Base-by-base conservation (phyloP, 2,797 vertebrate genomes). In the Neolamprologus multifasciatus region DNA sequence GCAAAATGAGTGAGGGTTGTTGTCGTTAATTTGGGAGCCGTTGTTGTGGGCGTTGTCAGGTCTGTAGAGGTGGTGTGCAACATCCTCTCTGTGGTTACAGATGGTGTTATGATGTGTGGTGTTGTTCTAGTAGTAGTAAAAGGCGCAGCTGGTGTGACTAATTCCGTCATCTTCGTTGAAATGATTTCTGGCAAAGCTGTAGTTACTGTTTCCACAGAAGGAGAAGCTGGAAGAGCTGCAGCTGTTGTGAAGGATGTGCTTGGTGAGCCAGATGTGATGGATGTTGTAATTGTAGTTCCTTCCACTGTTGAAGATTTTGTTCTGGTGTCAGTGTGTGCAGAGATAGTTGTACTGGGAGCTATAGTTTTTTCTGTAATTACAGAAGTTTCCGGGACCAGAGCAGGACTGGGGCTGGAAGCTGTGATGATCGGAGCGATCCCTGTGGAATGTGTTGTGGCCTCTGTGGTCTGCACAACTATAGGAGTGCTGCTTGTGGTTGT, bases 171-270 rank as follows among this genome's bases (percentile, higher is more conserved):
- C 84, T 83, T 87, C 43, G 80, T 67, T 79, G 86, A 92, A 88
- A 81, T 91, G 12, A 29, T 7, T n/a, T 80, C 79, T 31, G 93
- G 16, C 54, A 77, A 55, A 62, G 91, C 88, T 52, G 82, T 17
- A 80, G 91, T 87, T 86, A 82, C 43, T 52, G 93, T 94, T 89
- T 92, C 80, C 14, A 90, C 71, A 67, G 93, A 69, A 12, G 71
- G 19, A 6, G 80, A 86, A 11, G 91, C 83, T 6, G 87, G 59
- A 33, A 80, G 40, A 38, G 84, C 78, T 51, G 87, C 83, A 17
- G 86, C 86, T 87, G 93, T 86, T 36, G 92, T 90, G 51, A 92
- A 87, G 4, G 84, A 79, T 78, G 93, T 91, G 86, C 91, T 95
- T 4, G 83, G 79, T 83, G 55, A 77, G 80, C 86, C 93, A 55